A percentile compares a stretch with the other conserved stretches of the same genome.
phyloP scores from a whole-genome alignment of 2,888 invertebrate genomes.

The Syritta pipiens region DNA sequence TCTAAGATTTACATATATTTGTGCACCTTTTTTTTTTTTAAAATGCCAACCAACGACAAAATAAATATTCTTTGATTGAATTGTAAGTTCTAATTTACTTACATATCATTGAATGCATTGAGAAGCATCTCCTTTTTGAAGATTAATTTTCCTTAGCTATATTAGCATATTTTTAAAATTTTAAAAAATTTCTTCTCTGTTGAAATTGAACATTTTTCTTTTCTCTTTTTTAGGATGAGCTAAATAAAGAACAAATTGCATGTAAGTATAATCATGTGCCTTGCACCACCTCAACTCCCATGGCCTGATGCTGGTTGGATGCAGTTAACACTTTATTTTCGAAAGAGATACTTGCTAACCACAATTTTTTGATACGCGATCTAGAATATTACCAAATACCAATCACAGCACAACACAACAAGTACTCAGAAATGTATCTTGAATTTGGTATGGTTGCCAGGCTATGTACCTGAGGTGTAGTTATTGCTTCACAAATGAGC shows the following conservation, averaged over 20 bases:
- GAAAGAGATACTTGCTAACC: constrained; percentile 33
- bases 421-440: too few species aligned
- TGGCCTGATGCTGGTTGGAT: constrained; percentile 15
- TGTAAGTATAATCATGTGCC: constrained; percentile 82
- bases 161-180: not conserved
- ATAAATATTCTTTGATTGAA: too few species aligned
- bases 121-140: too few species aligned
- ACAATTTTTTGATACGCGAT: constrained; percentile 44
- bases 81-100: too few species aligned
- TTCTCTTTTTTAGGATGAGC: constrained; percentile 84
- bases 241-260: constrained; percentile 87
- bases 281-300: not conserved
- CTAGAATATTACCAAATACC: constrained; percentile 26
- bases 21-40: too few species aligned
- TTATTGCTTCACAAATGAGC: constrained; percentile 27
- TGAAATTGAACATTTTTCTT: too few species aligned
- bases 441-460: too few species aligned
- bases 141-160: not conserved
- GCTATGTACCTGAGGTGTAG: not conserved
- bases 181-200: not conserved
- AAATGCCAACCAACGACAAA: too few species aligned
- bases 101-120: too few species aligned
- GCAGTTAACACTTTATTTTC: constrained; percentile 10
- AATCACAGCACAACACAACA: not conserved
- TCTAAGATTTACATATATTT: too few species aligned